A percentile compares a stretch with the other conserved stretches of the same genome.
Evolutionary conservation across 2,113 vertebrate genomes (phyloP).

Genomic region (Epinephelus fuscoguttatus): DNA sequence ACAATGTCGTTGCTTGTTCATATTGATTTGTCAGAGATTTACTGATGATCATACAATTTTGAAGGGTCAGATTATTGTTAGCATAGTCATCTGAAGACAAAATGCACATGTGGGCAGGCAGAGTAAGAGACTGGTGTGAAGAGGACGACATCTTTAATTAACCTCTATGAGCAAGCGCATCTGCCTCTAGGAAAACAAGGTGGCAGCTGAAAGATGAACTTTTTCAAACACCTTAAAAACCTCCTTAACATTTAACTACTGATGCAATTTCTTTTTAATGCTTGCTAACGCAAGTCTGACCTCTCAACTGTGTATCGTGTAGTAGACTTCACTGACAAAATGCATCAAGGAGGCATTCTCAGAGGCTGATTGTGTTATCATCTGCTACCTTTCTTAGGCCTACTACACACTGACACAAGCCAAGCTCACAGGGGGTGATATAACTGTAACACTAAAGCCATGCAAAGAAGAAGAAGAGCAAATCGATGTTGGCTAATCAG

Average conservation of each 20-base stretch:
- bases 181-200: neutral
- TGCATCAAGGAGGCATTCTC: neutral
- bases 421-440: too few relatives aligned
- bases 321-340: neutral
- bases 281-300: neutral
- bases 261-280: neutral
- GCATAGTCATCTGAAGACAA: neutral
- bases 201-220: neutral
- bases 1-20: too few relatives aligned
- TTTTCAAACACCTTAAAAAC: neutral
- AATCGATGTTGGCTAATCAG: too few relatives aligned
- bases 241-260: neutral
- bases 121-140: neutral
- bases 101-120: neutral
- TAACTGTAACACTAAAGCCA: too few relatives aligned
- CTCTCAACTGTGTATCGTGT: neutral
- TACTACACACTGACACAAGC: too few relatives aligned
- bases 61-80: neutral
- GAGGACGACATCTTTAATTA: neutral
- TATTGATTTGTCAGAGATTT: neutral
- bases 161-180: neutral
- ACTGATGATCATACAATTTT: neutral
- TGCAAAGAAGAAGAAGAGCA: too few relatives aligned
- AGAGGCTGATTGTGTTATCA: neutral
- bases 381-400: neutral